These are phyloP conservation scores for Hyperoplus immaculatus DNA, from an alignment of 2,797 vertebrate species.

Conservation along the genomic window DNA sequence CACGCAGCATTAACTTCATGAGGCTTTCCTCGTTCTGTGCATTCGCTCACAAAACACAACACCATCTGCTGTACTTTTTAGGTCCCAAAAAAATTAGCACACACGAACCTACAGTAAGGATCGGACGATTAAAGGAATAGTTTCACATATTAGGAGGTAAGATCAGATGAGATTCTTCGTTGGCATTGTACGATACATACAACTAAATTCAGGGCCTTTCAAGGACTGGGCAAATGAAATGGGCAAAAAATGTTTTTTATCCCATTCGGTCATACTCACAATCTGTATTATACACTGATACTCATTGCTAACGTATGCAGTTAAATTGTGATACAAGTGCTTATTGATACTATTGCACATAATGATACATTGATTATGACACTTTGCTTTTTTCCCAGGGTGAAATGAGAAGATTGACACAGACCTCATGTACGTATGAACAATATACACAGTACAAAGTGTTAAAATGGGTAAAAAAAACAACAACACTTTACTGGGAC, in stretches of 20 bases:
- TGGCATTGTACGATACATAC: too few relatives aligned
- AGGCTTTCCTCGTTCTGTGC: constrained; percentile 30
- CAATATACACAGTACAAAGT: neutral
- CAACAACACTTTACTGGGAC: neutral
- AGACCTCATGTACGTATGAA: neutral
- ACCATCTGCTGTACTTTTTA: neutral
- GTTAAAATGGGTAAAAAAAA: neutral
- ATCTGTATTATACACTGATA: too few relatives aligned
- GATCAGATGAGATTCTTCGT: too few relatives aligned
- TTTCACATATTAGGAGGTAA: neutral
- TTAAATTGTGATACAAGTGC: too few relatives aligned
- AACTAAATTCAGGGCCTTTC: too few relatives aligned
- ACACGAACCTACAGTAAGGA: neutral
- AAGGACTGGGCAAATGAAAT: too few relatives aligned
- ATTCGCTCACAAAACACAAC: neutral
- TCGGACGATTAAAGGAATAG: neutral
- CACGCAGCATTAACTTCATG: constrained; percentile 48
- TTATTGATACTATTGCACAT: too few relatives aligned
- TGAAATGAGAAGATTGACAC: neutral
- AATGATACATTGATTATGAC: neutral
- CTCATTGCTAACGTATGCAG: too few relatives aligned
- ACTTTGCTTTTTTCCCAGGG: neutral
- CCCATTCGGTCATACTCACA: too few relatives aligned
- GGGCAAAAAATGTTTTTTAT: too few relatives aligned
- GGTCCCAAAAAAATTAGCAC: neutral